Base-by-base conservation (phyloP, 2,797 vertebrate genomes). In the Periophthalmus magnuspinnatus region DNA sequence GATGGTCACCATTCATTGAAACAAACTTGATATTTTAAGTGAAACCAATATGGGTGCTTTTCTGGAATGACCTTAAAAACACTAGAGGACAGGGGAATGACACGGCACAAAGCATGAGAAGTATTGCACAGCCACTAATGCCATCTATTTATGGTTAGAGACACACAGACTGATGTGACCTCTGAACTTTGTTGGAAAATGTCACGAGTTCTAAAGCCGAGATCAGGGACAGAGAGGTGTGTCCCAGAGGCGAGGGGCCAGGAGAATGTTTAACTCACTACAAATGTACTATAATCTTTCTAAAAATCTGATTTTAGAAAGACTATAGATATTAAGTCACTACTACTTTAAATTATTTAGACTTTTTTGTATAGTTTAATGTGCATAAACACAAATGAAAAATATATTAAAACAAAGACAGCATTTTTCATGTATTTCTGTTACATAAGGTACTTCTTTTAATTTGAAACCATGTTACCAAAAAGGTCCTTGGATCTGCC, bases 181-280 rank as follows among this genome's bases (percentile, higher is more conserved):
- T 85, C 34, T 93, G 90, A 94, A 93, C 93, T 93, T 93, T 94
- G 74, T 47, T 7, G 66, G 75, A 76, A 93, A 91, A 93, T 93
- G 86, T 91, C 91, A 90, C 48, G 1, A 76, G 76, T 73, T 78
- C 80, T 75, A 70, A 65, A 69, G 66, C 41, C 64, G 5, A 52
- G 71, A 38, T 69, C 62, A 61, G 65, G 14, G 36, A 70, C 21
- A 52, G 71, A 63, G 59, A 47, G 47, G 52, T 10, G 45, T 58
- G 74, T 17, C 60, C 54, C 69, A 67, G 57, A 48, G 2, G 3
- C 48, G 55, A 56, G 55, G 58, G 57, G 32, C 17, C 17, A 55
- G 19, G 19, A 62, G 24, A 52, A 77, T 68, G 22, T 74, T 21
- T 55, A 62, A 58, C n/a, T 6, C 38, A 63, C 48, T 28, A 52